Evolutionary conservation across 1,140 invertebrate genomes (phyloP).

Genomic region (Mactra quadrangularis): DNA sequence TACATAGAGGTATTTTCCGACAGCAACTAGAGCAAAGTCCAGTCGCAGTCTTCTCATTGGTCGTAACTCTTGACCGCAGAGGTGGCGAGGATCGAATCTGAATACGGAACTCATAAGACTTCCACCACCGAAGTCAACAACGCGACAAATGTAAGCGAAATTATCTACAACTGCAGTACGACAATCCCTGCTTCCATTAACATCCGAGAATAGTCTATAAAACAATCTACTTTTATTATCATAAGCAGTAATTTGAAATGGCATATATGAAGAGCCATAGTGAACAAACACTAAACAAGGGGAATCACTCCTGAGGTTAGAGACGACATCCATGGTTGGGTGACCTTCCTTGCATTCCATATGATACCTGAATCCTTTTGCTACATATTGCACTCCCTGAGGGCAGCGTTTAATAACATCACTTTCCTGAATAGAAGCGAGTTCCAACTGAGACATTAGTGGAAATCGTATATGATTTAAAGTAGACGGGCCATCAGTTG

Average conservation of each 20-base stretch:
- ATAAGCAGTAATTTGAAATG: conserved; percentile 82
- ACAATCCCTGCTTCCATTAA: conserved; percentile 81
- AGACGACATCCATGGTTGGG: conserved; percentile 76
- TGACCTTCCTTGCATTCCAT: conserved; percentile 78
- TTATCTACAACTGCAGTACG: conserved; percentile 79
- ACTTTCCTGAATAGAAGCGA: conserved; percentile 73
- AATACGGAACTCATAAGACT: conserved; percentile 80
- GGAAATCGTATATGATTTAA: conserved; percentile 77
- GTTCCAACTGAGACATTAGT: conserved; percentile 79
- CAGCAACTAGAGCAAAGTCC: conserved; percentile 84
- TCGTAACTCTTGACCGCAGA: conserved; percentile 78
- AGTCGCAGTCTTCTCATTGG: conserved; percentile 79
- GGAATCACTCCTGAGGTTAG: conserved; percentile 72
- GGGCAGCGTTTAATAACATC: conserved; percentile 76
- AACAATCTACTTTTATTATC: conserved; percentile 75
- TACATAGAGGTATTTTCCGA: conserved; percentile 93
- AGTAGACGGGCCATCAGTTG: conserved; percentile 64
- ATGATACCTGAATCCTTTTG: conserved; percentile 79
- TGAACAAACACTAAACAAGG: conserved; percentile 77
- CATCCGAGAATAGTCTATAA: conserved; percentile 79
- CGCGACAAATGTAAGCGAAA: conserved; percentile 81
- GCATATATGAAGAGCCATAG: conserved; percentile 79
- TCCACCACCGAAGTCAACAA: conserved; percentile 82
- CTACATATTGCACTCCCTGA: conserved; percentile 69
- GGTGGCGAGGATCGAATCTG: conserved; percentile 82